These are phyloP conservation scores for Bujurquina vittata DNA, from an alignment of 2,113 vertebrate species.

Conservation along the genomic window DNA sequence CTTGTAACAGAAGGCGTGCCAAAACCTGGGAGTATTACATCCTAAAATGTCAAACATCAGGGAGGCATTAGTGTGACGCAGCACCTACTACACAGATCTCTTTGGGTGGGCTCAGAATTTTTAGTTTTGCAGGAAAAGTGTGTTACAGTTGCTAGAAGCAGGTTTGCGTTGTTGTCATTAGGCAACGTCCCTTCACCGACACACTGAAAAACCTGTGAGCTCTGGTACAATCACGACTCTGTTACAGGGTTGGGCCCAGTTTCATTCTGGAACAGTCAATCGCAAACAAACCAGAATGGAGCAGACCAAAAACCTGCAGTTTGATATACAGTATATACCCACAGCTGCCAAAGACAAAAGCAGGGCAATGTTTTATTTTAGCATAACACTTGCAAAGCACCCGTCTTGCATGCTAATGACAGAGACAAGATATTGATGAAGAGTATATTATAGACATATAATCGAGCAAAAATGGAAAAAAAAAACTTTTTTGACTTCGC, in stretches of 20 bases:
- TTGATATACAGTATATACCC: slow-evolving; percentile 18
- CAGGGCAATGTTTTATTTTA: slow-evolving; percentile 56
- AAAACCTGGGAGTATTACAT: slow-evolving; percentile 41
- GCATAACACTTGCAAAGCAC: slow-evolving; percentile 54
- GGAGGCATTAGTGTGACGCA: slow-evolving; percentile 12
- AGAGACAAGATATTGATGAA: slow-evolving; percentile 48
- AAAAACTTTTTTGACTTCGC: slow-evolving; percentile 49
- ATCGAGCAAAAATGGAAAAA: slow-evolving; percentile 52
- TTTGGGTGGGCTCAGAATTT: slow-evolving; percentile 2
- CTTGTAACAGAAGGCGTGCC: slow-evolving; percentile 50
- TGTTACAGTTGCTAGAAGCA: slow-evolving; percentile 21
- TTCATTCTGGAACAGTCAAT: slow-evolving; percentile 44
- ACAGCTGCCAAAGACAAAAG: slow-evolving; percentile 71
- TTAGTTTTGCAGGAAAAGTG: slow-evolving; percentile 29
- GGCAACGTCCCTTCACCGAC: slow-evolving; percentile 28
- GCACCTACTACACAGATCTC: slow-evolving; percentile 18
- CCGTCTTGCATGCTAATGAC: slow-evolving; percentile 66
- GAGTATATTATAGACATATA: slow-evolving; percentile 67
- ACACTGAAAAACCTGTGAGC: slow-evolving; percentile 36
- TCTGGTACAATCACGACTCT: slow-evolving; percentile 60
- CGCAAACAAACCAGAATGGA: slow-evolving; percentile 19
- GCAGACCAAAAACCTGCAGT: slow-evolving; percentile 27
- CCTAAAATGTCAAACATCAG: slow-evolving; percentile 29
- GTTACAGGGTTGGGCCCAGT: slow-evolving; percentile 33
- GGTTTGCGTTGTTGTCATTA: slow-evolving; percentile 38